Evolutionary conservation across 1,140 invertebrate genomes (phyloP), one percentile per base, ranked within the genome.

Genomic region (Eubasilissa regina): DNA sequence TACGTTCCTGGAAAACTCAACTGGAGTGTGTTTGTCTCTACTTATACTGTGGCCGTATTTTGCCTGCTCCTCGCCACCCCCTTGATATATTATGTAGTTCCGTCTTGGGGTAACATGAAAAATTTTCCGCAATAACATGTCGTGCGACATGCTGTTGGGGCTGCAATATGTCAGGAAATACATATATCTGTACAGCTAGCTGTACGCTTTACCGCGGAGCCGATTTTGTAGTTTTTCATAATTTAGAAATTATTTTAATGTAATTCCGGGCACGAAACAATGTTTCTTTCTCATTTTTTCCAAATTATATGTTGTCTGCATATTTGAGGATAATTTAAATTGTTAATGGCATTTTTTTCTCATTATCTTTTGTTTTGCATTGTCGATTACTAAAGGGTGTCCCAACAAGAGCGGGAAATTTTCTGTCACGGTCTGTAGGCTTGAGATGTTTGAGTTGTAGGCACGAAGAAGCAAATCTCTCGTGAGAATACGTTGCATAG

Each of bases 121-220:
- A 70, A 70, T 51, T 47, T 70, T 70, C 66, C 66, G 66, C 66
- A 70, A 68, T 68, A 68, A 70, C 45, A 70, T 70, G 66, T 70
- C 66, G 66, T 70, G 66, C 66, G 21, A 51, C 44, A 70, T 70
- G 48, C 47, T 70, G 66, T 12, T 70, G 66, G 66, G 66, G 66
- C 25, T 48, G 66, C 44, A 70, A 70, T 70, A 70, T 70, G 21
- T 70, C 48, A 10, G 8, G 43, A 10, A 17, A 70, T 70, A n/a
- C n/a, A n/a, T n/a, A 70, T 17, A 70, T 51, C 45, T 45, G 43
- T 45, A 19, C 17, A 70, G 66, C n/a, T n/a, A n/a, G n/a, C n/a
- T n/a, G n/a, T n/a, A n/a, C n/a, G n/a, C n/a, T n/a, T n/a, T 70
- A 15, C 66, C 19, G 15, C 25, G 66, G 44, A 10, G 21, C 12